Conservation (phyloP, 2,888 invertebrate genomes). For the Napeogenes inachia region DNA sequence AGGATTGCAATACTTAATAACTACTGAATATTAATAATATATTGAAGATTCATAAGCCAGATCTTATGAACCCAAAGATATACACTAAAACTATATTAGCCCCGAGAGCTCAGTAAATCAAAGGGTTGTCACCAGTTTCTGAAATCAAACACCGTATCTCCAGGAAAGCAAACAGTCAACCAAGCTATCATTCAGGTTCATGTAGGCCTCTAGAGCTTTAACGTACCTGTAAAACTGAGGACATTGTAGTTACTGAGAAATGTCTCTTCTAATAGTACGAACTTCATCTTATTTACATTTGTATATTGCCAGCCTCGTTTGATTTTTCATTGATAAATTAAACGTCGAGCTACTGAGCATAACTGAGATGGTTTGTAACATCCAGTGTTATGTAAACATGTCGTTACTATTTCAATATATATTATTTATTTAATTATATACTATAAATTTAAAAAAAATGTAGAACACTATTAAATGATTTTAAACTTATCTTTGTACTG, state of each 20-base stretch:
- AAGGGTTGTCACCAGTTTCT: conserved; percentile 21
- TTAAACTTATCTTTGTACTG: no score
- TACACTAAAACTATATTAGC: conserved; percentile 12
- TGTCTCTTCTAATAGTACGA: background rate
- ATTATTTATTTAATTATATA: no score
- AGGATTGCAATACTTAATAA: no score
- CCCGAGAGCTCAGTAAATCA: conserved; percentile 21
- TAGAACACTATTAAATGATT: no score
- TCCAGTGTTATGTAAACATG: no score
- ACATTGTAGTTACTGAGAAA: background rate
- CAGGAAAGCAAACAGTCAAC: conserved; percentile 22
- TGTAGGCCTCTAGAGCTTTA: conserved; percentile 5
- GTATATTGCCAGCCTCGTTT: background rate
- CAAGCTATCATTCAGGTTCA: conserved; percentile 25
- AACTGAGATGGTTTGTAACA: background rate
- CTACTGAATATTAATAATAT: no score
- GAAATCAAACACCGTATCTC: conserved; percentile 19
- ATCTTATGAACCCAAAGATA: background rate
- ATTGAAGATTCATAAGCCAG: no score
- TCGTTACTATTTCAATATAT: no score
- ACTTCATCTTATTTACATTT: background rate
- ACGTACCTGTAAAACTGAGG: background rate
- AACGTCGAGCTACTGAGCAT: background rate
- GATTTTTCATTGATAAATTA: background rate
- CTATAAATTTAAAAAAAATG: no score